Base-by-base conservation (phyloP, 2,113 vertebrate species). In the Phaethornis superciliosus region DNA sequence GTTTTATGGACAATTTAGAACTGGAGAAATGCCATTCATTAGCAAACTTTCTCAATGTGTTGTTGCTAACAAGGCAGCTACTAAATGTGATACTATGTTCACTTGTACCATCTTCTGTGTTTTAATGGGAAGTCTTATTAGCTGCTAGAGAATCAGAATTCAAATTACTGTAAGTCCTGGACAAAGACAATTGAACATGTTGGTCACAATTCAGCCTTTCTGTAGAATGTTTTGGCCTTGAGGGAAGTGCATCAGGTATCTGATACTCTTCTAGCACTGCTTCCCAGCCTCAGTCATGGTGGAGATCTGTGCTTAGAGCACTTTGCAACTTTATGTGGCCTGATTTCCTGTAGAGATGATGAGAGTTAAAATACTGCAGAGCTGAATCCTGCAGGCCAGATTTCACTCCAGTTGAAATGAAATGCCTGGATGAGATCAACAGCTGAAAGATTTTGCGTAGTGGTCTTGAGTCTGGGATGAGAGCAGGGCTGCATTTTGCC, bases 111-210 rank as follows among this genome's bases (percentile, higher is more conserved):
- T 47, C 55, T 56, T 77, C 55, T 70, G 2, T 51, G 24, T 33
- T 88, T 81, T 44, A 91, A 78, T 37, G 33, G 52, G 79, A 96
- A 91, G 59, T 76, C 58, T 79, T 72, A 72, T 27, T 72, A 81
- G 55, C 30, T 63, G 65, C 65, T 69, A 79, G 76, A 56, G 3
- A 4, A 35, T 88, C 54, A 40, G 71, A 81, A 85, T 5, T 52
- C 46, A 77, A 87, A 77, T 54, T 30, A 55, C 58, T 27, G 0
- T 16, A 55, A 85, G 42, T 84, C 62, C 80, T 49, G 22, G 56
- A 44, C 52, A 75, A 86, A 86, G 77, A 33, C 70, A 54, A 37
- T 76, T 81, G 81, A 62, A 71, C 18, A 33, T 6, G 13, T 33
- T 74, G 58, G 32, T 86, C 24, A 18, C 52, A 65, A 75, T 86